phyloP scores from a whole-genome alignment of 2,797 vertebrate species.

The Fundulus diaphanus region DNA sequence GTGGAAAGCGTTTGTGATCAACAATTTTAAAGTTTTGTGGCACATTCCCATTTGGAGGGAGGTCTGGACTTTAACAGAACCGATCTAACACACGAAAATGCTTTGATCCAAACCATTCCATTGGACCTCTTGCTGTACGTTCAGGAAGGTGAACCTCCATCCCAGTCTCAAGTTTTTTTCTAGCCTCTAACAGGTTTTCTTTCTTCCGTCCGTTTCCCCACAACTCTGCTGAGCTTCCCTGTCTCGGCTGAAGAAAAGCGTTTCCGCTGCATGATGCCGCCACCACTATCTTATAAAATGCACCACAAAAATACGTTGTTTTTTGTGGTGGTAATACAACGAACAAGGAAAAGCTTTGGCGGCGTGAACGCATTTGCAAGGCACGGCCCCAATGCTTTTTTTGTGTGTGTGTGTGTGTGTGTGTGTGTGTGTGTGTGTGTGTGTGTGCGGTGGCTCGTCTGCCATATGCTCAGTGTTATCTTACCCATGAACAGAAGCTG shows the following conservation, averaged over 20 bases:
- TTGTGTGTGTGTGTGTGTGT: neutral
- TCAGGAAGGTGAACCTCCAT: neutral
- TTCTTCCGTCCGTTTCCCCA: neutral
- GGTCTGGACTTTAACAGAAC: neutral
- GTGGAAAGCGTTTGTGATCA: neutral
- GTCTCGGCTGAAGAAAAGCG: neutral
- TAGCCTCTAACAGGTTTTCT: neutral
- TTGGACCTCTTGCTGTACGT: too few relatives aligned
- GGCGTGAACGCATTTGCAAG: neutral
- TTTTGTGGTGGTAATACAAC: neutral
- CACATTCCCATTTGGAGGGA: neutral
- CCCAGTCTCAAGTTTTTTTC: neutral
- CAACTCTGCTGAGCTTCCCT: neutral
- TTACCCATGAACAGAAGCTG: slow-evolving; percentile 38
- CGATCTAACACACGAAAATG: neutral
- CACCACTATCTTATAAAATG: neutral
- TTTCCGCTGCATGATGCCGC: neutral
- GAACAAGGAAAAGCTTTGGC: neutral
- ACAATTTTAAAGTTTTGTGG: neutral
- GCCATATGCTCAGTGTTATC: slow-evolving; percentile 40
- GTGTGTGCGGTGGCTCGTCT: neutral
- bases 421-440: neutral
- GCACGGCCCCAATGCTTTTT: neutral
- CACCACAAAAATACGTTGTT: neutral
- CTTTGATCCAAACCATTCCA: neutral